A percentile compares a stretch with the other conserved stretches of the same genome.
phyloP scores from a whole-genome alignment of 2,113 vertebrate species.

The Orthonyx spaldingii region DNA sequence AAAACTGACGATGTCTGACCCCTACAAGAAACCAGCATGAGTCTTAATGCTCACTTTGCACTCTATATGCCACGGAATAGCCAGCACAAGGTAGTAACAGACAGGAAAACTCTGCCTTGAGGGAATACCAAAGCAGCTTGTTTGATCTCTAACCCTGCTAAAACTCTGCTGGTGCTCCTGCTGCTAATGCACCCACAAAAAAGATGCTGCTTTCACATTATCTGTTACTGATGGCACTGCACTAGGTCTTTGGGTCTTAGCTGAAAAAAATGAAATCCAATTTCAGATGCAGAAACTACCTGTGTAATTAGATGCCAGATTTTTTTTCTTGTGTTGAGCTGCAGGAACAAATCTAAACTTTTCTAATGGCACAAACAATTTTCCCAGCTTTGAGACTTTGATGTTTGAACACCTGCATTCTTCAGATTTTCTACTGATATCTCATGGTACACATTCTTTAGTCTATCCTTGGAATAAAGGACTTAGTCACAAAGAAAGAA shows the following conservation, averaged over 20 bases:
- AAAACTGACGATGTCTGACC: background rate
- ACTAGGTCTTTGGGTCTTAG: background rate
- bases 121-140: background rate
- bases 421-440: background rate
- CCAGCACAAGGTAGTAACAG: background rate
- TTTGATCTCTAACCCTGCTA: conserved; percentile 1
- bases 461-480: background rate
- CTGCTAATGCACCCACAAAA: background rate
- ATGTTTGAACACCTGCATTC: background rate
- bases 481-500: background rate
- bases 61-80: background rate
- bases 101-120: background rate
- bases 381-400: background rate
- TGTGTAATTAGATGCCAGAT: background rate
- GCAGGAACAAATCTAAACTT: background rate
- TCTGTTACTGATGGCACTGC: background rate
- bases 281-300: background rate
- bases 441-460: background rate
- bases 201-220: background rate
- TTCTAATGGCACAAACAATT: background rate
- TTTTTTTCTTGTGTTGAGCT: background rate
- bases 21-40: background rate
- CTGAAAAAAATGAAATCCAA: background rate
- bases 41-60: background rate
- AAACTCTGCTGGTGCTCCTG: background rate